Percentiles rank a stretch among this genome's conserved stretches.
Conservation (phyloP, 1,140 invertebrate genomes). For the Nautilus pompilius region DNA sequence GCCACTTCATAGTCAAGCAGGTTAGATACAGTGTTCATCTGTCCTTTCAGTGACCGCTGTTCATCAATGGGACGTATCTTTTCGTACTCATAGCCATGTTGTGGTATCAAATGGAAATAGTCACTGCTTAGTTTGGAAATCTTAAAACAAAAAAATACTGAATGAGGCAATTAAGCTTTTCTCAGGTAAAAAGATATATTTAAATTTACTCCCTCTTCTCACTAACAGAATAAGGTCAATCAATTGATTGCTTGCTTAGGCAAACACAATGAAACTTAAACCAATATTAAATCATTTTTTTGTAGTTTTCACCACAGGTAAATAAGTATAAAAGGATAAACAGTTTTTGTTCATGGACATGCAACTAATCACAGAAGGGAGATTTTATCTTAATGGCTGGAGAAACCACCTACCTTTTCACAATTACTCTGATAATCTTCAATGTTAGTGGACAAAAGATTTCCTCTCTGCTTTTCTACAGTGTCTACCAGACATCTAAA, state of each 20-base stretch:
- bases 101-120: conserved; percentile 57
- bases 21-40: conserved; percentile 44
- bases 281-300: too few relatives aligned
- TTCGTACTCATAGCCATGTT: conserved; percentile 53
- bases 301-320: too few relatives aligned
- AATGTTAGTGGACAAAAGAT: conserved; percentile 11
- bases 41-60: conserved; percentile 35
- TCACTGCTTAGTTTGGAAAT: conserved; percentile 56
- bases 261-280: too few relatives aligned
- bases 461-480: conserved; percentile 10
- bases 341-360: too few relatives aligned
- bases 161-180: too few relatives aligned
- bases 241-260: too few relatives aligned
- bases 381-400: too few relatives aligned
- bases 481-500: conserved; percentile 7
- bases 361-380: too few relatives aligned
- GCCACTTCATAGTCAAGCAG: conserved; percentile 55
- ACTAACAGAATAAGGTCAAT: not conserved
- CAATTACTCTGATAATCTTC: conserved; percentile 23
- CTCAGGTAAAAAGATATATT: too few relatives aligned
- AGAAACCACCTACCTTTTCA: conserved; percentile 24
- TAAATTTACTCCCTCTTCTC: too few relatives aligned
- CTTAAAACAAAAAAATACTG: conserved; percentile 31
- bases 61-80: conserved; percentile 50
- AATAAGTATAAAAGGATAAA: too few relatives aligned